Percentiles rank a stretch among this genome's conserved stretches.
These are phyloP conservation scores for Oxytorus armatus DNA, from an alignment of 2,888 invertebrate genomes.

Conservation along the genomic window DNA sequence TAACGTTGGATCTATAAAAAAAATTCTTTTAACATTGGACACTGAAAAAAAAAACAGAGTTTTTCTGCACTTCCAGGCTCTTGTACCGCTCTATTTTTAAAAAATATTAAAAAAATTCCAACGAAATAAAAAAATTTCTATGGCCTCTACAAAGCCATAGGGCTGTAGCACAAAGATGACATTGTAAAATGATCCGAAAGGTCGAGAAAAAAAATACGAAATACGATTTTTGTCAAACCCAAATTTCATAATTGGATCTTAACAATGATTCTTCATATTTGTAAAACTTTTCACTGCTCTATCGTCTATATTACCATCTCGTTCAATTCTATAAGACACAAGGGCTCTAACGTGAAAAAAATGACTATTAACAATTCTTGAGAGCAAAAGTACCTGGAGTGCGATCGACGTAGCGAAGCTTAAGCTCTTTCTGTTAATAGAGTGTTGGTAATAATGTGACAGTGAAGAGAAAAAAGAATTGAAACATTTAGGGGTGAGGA, in stretches of 20 bases:
- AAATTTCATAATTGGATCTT: too few relatives aligned
- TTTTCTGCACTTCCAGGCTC: conserved; percentile 58
- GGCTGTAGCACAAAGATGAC: not conserved
- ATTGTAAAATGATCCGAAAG: not conserved
- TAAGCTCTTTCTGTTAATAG: conserved; percentile 69
- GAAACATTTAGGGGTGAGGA: conserved; percentile 24
- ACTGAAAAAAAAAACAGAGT: not conserved
- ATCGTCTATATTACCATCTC: conserved; percentile 4
- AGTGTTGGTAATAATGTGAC: conserved; percentile 54
- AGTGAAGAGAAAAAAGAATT: conserved; percentile 16
- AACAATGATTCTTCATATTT: too few relatives aligned
- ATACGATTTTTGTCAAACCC: too few relatives aligned
- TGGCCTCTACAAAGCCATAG: conserved; percentile 13
- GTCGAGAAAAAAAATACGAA: not conserved
- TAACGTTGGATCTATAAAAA: too few relatives aligned
- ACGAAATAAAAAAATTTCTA: conserved; percentile 4
- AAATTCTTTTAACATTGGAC: not conserved
- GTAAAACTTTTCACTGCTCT: not conserved
- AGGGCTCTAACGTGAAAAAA: conserved; percentile 45
- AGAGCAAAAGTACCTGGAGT: conserved; percentile 79
- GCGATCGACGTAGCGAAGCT: conserved; percentile 76
- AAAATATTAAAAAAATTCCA: not conserved
- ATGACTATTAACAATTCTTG: conserved; percentile 15
- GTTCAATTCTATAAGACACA: conserved; percentile 40
- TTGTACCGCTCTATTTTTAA: conserved; percentile 46